Base-by-base conservation (phyloP, 1,140 invertebrate genomes). In the Drosophila mayri region DNA sequence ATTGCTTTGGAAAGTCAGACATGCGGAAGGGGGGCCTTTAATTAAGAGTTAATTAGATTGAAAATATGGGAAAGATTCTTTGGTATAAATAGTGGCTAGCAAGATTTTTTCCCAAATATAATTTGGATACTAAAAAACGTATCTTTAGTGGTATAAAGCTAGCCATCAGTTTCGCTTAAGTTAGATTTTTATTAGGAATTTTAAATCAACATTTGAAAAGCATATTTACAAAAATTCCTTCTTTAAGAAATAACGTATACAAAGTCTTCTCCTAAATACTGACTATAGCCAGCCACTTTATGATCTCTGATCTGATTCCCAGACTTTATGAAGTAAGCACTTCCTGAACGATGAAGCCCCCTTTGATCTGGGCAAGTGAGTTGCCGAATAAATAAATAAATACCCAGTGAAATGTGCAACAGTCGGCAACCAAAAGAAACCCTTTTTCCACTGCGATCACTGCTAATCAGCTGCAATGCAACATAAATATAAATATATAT, bases 361-460 rank as follows among this genome's bases (percentile, higher is more conserved):
- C 32, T 43, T 71, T 59, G 68, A 68, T 72, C 47, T 47, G 41
- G 38, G 52, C 63, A 76, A 76, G 30, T 55, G 32, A 55, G 22
- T 61, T 73, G 78, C 54, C 79, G 58, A 67, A 60, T 55, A 75
- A 79, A 82, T 86, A 86, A 85, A 85, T 83, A 86, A 67, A 71
- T 71, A 40, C 6, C 28, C 18, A 11, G 40, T 57, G 41, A 71
- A 82, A 66, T 80, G 55, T 81, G 81, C 81, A 78, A 71, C 38
- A 70, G 65, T 67, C 62, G 55, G 35, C 73, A 60, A 3, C n/a
- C 10, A 18, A 18, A 47, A 9, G 37, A 25, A 59, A 35, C 63
- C 49, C 28, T 59, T 47, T 73, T 43, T 20, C 4, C 10, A 9
- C 10, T 11, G 10, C 11, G 35, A 35, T 35, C 35, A 28, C 49